A percentile compares a stretch with the other conserved stretches of the same genome.
phyloP scores from a whole-genome alignment of 2,797 vertebrate species.

The Gallinago nigripennis region DNA sequence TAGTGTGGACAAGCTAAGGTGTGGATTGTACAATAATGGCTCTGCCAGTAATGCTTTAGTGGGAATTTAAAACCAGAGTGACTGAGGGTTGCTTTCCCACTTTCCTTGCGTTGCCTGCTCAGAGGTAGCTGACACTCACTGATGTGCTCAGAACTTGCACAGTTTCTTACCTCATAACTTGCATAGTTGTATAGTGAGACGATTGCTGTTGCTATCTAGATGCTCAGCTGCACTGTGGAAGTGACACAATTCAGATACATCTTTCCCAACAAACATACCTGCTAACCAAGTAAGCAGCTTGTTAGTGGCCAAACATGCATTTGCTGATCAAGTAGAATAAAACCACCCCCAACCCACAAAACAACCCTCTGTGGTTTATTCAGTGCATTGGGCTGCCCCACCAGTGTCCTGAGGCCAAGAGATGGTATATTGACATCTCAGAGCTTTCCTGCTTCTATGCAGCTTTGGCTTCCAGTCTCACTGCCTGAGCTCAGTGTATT shows the following conservation, averaged over 20 bases:
- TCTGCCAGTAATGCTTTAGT: not conserved
- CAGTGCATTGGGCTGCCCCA: not conserved
- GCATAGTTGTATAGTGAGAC: not conserved
- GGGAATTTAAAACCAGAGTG: not conserved
- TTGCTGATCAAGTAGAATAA: not conserved
- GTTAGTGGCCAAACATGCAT: not conserved
- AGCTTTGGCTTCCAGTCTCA: not conserved
- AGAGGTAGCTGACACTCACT: not conserved
- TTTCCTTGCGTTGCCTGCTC: not conserved
- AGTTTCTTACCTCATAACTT: not conserved
- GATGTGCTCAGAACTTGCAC: not conserved
- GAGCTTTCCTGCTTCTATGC: not conserved
- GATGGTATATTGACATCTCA: not conserved
- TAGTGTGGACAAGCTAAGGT: not conserved
- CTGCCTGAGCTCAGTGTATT: not conserved
- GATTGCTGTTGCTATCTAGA: not conserved
- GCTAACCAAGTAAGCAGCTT: not conserved
- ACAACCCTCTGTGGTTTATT: not conserved
- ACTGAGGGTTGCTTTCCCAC: not conserved
- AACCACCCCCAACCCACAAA: not conserved
- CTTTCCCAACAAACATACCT: not conserved
- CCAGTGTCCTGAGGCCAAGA: not conserved
- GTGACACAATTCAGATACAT: not conserved
- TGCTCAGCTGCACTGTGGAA: not conserved
- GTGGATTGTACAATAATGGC: not conserved